Evolutionary conservation across 2,113 vertebrate species (phyloP).

Genomic region (Eublepharis macularius): DNA sequence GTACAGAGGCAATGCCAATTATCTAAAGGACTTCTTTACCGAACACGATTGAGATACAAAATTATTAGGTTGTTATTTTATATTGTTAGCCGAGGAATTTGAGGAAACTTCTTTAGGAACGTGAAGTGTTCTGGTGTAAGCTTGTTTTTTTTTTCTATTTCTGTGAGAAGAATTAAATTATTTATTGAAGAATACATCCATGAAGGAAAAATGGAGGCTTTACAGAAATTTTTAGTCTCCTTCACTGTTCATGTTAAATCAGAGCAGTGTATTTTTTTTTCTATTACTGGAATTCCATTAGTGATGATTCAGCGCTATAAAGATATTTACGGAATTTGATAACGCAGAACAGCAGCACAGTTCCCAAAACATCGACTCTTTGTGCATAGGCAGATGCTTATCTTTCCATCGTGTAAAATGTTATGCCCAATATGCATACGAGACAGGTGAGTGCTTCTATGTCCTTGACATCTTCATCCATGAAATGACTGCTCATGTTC

Average conservation of each 20-base stretch:
- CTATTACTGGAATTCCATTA: slow-evolving; percentile 52
- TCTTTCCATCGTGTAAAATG: slow-evolving; percentile 64
- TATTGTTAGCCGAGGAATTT: slow-evolving; percentile 77
- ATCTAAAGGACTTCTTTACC: slow-evolving; percentile 84
- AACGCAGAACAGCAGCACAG: slow-evolving; percentile 51
- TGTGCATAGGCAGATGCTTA: slow-evolving; percentile 45
- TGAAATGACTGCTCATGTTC: slow-evolving; percentile 54
- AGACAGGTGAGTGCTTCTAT: slow-evolving; percentile 29
- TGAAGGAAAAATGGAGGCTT: slow-evolving; percentile 31
- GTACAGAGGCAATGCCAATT: slow-evolving; percentile 80
- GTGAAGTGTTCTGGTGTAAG: slow-evolving; percentile 66
- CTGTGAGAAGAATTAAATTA: slow-evolving; percentile 65
- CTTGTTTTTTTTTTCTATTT: slow-evolving; percentile 66
- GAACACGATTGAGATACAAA: slow-evolving; percentile 81
- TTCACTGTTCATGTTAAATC: slow-evolving; percentile 41
- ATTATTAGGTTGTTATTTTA: slow-evolving; percentile 77
- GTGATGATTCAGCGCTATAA: slow-evolving; percentile 60
- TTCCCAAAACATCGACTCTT: slow-evolving; percentile 28
- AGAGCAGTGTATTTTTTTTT: slow-evolving; percentile 24
- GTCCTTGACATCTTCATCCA: slow-evolving; percentile 36
- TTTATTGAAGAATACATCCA: slow-evolving; percentile 58
- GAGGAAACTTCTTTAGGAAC: slow-evolving; percentile 73
- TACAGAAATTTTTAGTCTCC: slow-evolving; percentile 28
- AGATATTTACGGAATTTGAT: slow-evolving; percentile 62
- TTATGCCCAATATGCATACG: slow-evolving; percentile 58